Conservation (phyloP, 35 echinoderm and acorn worm species). For the Apostichopus japonicus region DNA sequence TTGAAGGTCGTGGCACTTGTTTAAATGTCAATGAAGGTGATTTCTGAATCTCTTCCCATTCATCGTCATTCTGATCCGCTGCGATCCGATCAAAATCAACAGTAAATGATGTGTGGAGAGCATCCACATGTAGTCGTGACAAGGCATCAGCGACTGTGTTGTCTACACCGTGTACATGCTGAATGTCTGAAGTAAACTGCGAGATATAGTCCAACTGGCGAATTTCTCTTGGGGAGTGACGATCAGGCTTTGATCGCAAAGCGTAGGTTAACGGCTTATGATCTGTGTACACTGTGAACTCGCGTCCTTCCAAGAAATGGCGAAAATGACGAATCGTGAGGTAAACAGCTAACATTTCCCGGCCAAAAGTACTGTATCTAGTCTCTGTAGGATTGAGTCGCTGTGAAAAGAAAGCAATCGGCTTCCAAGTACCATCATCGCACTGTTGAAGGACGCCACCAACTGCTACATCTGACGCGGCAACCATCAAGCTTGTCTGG, state of each 20-base stretch:
- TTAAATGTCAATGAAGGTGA: slow-evolving; percentile 28
- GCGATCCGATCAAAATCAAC: slow-evolving; percentile 21
- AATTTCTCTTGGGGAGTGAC: slow-evolving; percentile 53
- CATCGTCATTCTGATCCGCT: slow-evolving; percentile 41
- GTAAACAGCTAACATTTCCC: no score
- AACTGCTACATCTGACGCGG: no score
- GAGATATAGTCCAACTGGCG: slow-evolving; percentile 63
- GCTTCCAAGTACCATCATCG: no score
- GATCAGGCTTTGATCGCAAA: slow-evolving; percentile 28
- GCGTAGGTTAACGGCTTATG: slow-evolving; percentile 7
- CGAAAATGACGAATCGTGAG: slow-evolving; percentile 11
- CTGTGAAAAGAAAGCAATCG: not conserved
- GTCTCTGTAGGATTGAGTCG: not conserved
- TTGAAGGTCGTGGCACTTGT: slow-evolving; percentile 31
- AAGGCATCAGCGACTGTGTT: slow-evolving; percentile 57
- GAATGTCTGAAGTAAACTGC: slow-evolving; percentile 67
- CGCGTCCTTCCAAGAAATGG: slow-evolving; percentile 44
- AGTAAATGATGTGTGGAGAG: not conserved
- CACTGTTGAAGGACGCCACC: no score
- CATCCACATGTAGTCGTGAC: slow-evolving; percentile 38
- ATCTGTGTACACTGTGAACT: slow-evolving; percentile 43
- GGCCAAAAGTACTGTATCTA: no score
- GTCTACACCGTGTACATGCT: slow-evolving; percentile 41
- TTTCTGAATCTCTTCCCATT: not conserved
- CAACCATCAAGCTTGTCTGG: no score